Base-by-base conservation (phyloP, 2,113 vertebrate genomes). In the Chionomys nivalis region DNA sequence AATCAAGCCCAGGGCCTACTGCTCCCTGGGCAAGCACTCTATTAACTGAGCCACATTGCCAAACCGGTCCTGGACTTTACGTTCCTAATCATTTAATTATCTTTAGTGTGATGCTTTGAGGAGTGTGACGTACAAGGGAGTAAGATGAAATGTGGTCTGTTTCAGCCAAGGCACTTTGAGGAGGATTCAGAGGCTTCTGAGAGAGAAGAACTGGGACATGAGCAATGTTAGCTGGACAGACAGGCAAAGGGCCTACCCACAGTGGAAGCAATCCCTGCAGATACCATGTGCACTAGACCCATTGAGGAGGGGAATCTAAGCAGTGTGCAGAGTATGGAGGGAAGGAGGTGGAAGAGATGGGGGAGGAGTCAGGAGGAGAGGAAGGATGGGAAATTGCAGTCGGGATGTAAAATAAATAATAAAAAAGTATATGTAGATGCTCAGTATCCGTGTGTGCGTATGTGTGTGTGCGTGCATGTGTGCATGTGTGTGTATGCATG, bases 121-220 rank as follows among this genome's bases (percentile, higher is more conserved):
- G 88, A 68, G 39, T 24, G 5, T 17, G 1, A n/a, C 5, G 0
- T 58, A 21, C 5, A 42, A 68, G 42, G 89, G 36, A 36, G 3
- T 2, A n/a, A 52, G 39, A 58, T 63, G 65, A 47, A 21, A 16
- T 2, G n/a, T 44, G 44, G 28, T 81, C 79, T 47, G 61, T 16
- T 31, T 5, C 0, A n/a, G n/a, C 6, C 5, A 36, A 61, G 76
- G 23, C 1, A 7, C 2, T 9, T 17, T 9, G 28, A 1, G 17
- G 11, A 47, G 33, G 36, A 14, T 49, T 83, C 72, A n/a, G 31
- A 81, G 87, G 1, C 52, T 87, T 73, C 70, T n/a, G 11, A n/a
- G 83, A 82, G 55, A 82, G 36, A 90, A 28, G 5, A 8, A 44
- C 31, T 11, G 26, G 39, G 39, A 5, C 39, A 12, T 6, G 26